Evolutionary conservation across 1,140 invertebrate species (phyloP).

Genomic region (Calephelis nemesis): DNA sequence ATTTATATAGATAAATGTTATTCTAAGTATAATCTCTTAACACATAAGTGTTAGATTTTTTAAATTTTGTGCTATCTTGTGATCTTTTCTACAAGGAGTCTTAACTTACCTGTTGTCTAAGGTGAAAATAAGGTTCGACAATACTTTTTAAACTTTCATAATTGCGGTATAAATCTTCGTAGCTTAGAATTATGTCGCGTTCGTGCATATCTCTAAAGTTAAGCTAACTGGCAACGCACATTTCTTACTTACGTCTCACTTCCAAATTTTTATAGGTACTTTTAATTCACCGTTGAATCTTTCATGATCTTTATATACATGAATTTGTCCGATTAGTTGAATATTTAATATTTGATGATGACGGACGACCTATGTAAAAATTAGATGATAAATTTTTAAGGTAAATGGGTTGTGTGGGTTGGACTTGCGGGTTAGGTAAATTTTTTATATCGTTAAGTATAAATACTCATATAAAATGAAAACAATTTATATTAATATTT

Average conservation of each 20-base stretch:
- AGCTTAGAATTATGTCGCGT: conserved; percentile 10
- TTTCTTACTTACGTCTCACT: conserved; percentile 4
- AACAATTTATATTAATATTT: no score
- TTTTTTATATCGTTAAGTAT: not conserved
- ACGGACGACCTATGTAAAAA: not conserved
- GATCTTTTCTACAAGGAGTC: conserved; percentile 39
- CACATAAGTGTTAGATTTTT: conserved; percentile 38
- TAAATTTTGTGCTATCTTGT: conserved; percentile 51
- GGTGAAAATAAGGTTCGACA: conserved; percentile 53
- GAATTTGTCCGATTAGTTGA: not conserved
- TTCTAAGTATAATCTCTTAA: conserved; percentile 24
- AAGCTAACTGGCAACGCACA: conserved; percentile 2
- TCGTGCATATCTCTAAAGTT: conserved; percentile 3
- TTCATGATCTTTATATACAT: not conserved
- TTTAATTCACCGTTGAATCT: not conserved
- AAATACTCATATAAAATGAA: not conserved
- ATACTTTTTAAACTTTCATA: conserved; percentile 55
- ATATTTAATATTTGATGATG: conserved; percentile 2
- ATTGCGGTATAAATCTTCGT: conserved; percentile 14
- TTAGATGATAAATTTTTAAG: conserved; percentile 2
- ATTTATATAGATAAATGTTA: conserved; percentile 24
- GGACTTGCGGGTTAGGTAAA: not conserved
- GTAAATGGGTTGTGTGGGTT: not conserved
- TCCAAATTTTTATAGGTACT: not conserved
- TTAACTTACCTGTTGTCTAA: conserved; percentile 50